Conservation (phyloP, 2,113 vertebrate genomes). For the Picathartes gymnocephalus region DNA sequence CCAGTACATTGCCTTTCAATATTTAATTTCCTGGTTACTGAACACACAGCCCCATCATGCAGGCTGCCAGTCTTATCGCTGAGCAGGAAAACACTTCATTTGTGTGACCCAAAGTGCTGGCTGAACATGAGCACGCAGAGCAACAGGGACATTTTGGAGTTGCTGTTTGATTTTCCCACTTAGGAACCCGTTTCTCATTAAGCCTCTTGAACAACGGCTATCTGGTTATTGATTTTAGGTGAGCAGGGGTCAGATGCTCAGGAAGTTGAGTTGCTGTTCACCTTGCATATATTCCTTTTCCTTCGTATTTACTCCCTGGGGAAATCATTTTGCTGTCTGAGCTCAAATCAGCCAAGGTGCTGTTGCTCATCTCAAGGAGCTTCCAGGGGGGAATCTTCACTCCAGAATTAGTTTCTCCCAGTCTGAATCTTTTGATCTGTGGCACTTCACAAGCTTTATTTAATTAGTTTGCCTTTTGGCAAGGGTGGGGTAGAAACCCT, state of each 20-base stretch:
- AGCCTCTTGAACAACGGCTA: not conserved
- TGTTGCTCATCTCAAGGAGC: not conserved
- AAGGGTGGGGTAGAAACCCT: not conserved
- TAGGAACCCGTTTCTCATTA: not conserved
- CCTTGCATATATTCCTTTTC: not conserved
- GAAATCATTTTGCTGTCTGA: not conserved
- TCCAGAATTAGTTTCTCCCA: not conserved
- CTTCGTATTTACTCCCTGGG: not conserved
- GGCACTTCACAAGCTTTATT: not conserved
- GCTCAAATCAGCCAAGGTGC: not conserved
- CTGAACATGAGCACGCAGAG: not conserved
- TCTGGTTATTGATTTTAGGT: conserved; percentile 6
- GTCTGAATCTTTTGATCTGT: not conserved
- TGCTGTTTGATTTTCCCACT: not conserved
- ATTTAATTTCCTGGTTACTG: not conserved
- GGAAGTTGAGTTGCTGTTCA: not conserved
- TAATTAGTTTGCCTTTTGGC: not conserved
- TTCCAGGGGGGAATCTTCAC: not conserved
- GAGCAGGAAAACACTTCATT: not conserved
- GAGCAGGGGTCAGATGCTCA: not conserved
- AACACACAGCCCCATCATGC: not conserved
- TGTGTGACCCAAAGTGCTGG: not conserved
- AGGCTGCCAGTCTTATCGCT: not conserved
- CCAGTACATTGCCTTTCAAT: not conserved
- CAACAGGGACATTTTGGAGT: not conserved